Evolutionary conservation across 2,888 invertebrate genomes (phyloP).

Genomic region (Andrena flavipes): DNA sequence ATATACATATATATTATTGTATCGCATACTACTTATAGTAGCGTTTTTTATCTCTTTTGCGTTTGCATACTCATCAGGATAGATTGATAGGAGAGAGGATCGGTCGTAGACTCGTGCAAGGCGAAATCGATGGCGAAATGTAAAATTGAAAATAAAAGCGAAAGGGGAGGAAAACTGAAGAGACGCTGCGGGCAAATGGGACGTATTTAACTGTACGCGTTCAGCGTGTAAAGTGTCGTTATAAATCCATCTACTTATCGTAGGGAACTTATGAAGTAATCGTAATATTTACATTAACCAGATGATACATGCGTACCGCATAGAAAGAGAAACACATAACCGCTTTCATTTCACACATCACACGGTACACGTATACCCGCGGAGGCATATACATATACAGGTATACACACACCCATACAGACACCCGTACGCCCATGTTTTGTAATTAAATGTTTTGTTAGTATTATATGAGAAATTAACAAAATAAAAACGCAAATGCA

Average conservation of each 20-base stretch:
- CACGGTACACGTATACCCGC: conserved; percentile 60
- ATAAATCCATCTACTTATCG: conserved; percentile 78
- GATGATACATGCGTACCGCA: conserved; percentile 80
- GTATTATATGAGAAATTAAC: conserved; percentile 82
- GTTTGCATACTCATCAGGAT: conserved; percentile 75
- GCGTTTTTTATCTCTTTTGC: conserved; percentile 79
- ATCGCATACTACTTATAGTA: conserved; percentile 78
- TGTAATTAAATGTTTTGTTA: conserved; percentile 83
- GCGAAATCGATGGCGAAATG: conserved; percentile 56
- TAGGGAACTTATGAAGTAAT: conserved; percentile 79
- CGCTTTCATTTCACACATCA: conserved; percentile 78
- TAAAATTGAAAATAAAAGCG: conserved; percentile 36
- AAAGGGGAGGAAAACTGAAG: conserved; percentile 37
- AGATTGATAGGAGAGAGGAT: conserved; percentile 49
- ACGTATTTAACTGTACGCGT: conserved; percentile 68
- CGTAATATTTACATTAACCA: conserved; percentile 80
- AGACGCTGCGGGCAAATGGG: conserved; percentile 60
- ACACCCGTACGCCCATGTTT: conserved; percentile 79
- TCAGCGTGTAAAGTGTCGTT: conserved; percentile 77
- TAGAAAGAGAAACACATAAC: conserved; percentile 76
- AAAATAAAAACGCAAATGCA: conserved; percentile 78
- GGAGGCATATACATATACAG: conserved; percentile 55
- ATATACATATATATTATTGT: conserved; percentile 62
- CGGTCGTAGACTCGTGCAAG: conserved; percentile 49
- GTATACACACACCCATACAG: conserved; percentile 62